These are phyloP conservation scores for Heliconius charithonia DNA, from an alignment of 2,888 invertebrate species.

Conservation along the genomic window DNA sequence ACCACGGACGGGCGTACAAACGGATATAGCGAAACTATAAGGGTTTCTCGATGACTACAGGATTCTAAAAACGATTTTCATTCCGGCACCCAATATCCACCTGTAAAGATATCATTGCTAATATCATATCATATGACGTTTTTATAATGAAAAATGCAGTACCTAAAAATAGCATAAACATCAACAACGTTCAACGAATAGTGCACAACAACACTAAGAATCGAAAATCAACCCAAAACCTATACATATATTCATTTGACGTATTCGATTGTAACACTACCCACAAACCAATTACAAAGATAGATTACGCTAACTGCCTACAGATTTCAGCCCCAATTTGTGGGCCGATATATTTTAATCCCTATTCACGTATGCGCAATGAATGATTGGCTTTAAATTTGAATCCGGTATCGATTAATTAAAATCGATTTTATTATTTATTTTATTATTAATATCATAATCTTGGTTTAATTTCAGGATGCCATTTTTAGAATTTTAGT, in stretches of 20 bases:
- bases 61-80: no score
- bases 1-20: no score
- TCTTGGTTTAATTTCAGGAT: background rate
- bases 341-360: slow-evolving; percentile 77
- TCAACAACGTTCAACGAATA: no score
- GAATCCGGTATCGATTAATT: slow-evolving; percentile 58
- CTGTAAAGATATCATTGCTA: no score
- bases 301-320: slow-evolving; percentile 70
- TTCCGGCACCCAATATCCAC: no score
- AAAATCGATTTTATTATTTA: slow-evolving; percentile 48
- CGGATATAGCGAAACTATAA: no score
- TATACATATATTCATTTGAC: slow-evolving; percentile 22
- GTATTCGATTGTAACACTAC: slow-evolving; percentile 50
- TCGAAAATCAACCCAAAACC: slow-evolving; percentile 10
- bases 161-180: no score
- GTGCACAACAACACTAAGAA: background rate
- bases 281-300: slow-evolving; percentile 76
- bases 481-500: background rate
- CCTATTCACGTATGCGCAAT: slow-evolving; percentile 70
- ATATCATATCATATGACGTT: no score
- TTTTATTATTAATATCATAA: background rate
- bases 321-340: slow-evolving; percentile 74
- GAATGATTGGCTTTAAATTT: slow-evolving; percentile 62
- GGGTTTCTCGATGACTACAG: no score
- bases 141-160: no score